Evolutionary conservation across 2,113 vertebrate species (phyloP).

Genomic region (Alligator sinensis): DNA sequence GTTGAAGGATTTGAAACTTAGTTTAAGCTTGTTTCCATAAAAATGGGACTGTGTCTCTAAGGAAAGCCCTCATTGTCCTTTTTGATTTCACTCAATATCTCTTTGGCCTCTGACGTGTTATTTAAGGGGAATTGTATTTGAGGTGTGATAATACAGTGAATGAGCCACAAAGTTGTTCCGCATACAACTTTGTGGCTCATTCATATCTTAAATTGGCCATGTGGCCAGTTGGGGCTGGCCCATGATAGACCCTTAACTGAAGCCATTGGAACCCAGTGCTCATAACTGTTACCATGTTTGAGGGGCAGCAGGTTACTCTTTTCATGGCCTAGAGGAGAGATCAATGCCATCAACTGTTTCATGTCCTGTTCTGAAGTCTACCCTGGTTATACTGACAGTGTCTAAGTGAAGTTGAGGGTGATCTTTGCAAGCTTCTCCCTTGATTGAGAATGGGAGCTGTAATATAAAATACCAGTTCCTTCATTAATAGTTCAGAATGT

Average conservation of each 20-base stretch:
- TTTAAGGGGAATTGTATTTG: too few species aligned
- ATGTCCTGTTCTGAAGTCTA: not conserved
- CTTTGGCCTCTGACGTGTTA: too few species aligned
- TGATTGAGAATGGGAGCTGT: not conserved
- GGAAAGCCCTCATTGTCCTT: not conserved
- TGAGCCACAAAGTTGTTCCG: not conserved
- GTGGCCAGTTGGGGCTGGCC: too few species aligned
- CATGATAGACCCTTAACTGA: not conserved
- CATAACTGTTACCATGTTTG: not conserved
- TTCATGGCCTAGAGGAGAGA: not conserved
- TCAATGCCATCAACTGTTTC: not conserved
- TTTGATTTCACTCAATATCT: too few species aligned
- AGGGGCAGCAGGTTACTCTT: not conserved
- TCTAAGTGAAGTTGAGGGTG: not conserved
- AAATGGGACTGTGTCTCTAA: not conserved
- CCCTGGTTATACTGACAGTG: not conserved
- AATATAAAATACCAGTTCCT: not conserved
- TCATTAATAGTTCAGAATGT: not conserved
- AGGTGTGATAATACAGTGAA: too few species aligned
- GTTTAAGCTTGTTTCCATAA: not conserved
- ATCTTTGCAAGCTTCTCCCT: not conserved
- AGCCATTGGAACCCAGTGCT: not conserved
- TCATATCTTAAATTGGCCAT: too few species aligned
- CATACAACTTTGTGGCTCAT: not conserved
- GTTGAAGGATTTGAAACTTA: not conserved